Base-by-base conservation (phyloP, 2,888 invertebrate genomes). In the Cabera pusaria region DNA sequence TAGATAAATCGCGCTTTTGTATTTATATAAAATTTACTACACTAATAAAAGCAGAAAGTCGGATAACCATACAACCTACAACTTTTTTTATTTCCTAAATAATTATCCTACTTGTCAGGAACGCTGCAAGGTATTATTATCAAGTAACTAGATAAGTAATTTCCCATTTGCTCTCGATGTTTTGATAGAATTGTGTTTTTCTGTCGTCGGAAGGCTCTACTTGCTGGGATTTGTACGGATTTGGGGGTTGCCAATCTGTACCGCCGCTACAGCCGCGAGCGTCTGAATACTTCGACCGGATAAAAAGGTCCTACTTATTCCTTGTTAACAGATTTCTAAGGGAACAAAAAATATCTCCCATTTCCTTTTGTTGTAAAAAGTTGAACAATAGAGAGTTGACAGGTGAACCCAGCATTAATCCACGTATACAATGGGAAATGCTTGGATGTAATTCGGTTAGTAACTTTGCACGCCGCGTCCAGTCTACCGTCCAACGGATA, bases 201-300 rank as follows among this genome's bases (percentile, higher is more conserved):
- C 56, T 58, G 54, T 36, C 46, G 56, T 49, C 46, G 55, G 56
- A 59, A 67, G 59, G 69, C 62, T 69, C 64, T 54, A 59, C 64
- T 64, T 62, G 55, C 59, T 54, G 52, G 78, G 82, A 84, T 85
- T 85, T 83, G 72, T 72, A 52, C 58, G 80, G 83, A 84, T 85
- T 84, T 83, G 64, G 66, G 61, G 63, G 70, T 71, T 74, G 69
- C 78, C 80, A 82, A 84, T 84, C 76, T 80, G 65, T 63, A 58
- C 58, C 59, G 52, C 55, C 65, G 62, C 67, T 70, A 72, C 66
- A 71, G 71, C 75, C 72, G 56, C 62, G 56, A 73, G 80, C 74
- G 57, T 67, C 69, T 63, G 66, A 74, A 75, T 79, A 71, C 73
- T 75, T 72, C 65, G 65, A 64, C 70, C 65, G 72, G 66, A 73